A percentile compares a stretch with the other conserved stretches of the same genome.
Conservation (phyloP, 2,888 invertebrate genomes). For the Polyploca ridens region DNA sequence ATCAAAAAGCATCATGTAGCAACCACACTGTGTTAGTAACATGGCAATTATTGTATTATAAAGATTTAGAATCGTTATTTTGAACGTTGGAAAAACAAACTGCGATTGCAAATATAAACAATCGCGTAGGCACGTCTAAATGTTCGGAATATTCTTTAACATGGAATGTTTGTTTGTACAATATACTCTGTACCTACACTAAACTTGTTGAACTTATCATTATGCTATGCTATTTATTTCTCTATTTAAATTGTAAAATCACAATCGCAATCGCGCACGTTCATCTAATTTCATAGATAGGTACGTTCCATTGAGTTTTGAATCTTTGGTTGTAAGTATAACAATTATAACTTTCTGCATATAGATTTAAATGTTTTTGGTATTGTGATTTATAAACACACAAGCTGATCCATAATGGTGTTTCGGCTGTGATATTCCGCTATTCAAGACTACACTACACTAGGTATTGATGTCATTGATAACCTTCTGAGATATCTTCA, state of each 20-base stretch:
- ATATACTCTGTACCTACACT: not conserved
- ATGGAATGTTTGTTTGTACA: constrained; percentile 1
- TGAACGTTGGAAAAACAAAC: not conserved
- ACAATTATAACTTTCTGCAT: too few relatives aligned
- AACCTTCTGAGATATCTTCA: too few relatives aligned
- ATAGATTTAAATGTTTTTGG: too few relatives aligned
- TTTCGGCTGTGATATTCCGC: too few relatives aligned
- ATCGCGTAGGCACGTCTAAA: not conserved
- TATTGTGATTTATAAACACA: too few relatives aligned
- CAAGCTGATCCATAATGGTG: too few relatives aligned
- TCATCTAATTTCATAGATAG: too few relatives aligned
- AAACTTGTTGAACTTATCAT: not conserved
- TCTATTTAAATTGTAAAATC: not conserved
- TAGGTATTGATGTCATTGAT: too few relatives aligned
- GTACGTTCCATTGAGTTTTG: not conserved
- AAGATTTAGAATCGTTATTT: not conserved
- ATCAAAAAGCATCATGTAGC: too few relatives aligned
- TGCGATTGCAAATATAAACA: not conserved
- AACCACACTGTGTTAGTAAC: too few relatives aligned
- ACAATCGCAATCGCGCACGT: not conserved
- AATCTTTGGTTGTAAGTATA: not conserved
- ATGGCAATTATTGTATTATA: not conserved
- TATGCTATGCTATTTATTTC: not conserved
- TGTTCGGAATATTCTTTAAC: not conserved
- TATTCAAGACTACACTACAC: too few relatives aligned